A percentile compares a stretch with the other conserved stretches of the same genome.
Conservation (phyloP, 2,797 vertebrate genomes). For the Mus spretus region DNA sequence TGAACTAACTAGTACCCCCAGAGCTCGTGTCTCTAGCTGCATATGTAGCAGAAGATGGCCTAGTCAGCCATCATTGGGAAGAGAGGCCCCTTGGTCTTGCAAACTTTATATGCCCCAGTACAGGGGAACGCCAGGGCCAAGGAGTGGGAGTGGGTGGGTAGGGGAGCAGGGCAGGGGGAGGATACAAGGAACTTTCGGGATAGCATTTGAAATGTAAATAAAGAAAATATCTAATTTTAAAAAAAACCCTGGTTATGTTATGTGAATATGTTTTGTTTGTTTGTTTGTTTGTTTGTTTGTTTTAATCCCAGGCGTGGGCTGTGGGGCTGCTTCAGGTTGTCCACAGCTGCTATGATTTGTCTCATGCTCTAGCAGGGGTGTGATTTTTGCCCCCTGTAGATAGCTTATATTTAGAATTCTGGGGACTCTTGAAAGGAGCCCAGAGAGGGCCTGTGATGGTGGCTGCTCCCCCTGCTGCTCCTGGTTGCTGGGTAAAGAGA, state of each 20-base stretch:
- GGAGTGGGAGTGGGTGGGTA: too few relatives aligned
- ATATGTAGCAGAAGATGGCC: too few relatives aligned
- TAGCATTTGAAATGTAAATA: too few relatives aligned
- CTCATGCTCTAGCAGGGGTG: background rate
- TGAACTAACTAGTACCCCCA: too few relatives aligned
- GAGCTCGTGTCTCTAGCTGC: too few relatives aligned
- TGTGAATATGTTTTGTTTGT: background rate
- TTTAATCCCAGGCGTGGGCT: background rate
- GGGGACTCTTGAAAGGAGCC: background rate
- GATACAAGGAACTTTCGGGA: too few relatives aligned
- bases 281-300: background rate
- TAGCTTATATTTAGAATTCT: background rate
- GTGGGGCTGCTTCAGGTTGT: background rate
- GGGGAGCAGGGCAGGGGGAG: too few relatives aligned
- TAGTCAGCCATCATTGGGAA: too few relatives aligned
- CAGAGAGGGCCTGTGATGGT: background rate
- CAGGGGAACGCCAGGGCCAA: too few relatives aligned
- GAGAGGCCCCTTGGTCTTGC: too few relatives aligned
- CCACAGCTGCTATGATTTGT: background rate
- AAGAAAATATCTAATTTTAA: too few relatives aligned
- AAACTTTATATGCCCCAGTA: too few relatives aligned
- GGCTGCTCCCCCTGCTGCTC: background rate
- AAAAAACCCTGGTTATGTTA: background rate
- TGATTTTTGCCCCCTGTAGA: background rate
- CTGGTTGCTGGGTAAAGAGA: background rate